Evolutionary conservation across 2,797 vertebrate species (phyloP).

Genomic region (Melanotaenia pygmaea): DNA sequence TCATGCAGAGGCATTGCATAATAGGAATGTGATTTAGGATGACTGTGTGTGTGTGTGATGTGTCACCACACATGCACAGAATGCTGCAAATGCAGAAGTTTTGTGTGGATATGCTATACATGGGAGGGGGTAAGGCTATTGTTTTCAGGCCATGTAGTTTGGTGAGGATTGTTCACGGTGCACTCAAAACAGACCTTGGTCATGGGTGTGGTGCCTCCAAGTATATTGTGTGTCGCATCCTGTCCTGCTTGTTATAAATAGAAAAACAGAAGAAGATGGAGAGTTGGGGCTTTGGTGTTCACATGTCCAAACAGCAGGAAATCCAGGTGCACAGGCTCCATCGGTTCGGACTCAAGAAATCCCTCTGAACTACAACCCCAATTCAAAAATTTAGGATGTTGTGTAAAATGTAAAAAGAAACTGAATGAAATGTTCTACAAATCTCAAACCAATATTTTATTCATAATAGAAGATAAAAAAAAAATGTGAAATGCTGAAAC

Average conservation of each 20-base stretch:
- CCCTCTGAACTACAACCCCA: not conserved
- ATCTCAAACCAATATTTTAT: too few relatives aligned
- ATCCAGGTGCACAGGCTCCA: not conserved
- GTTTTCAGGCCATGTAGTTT: slow-evolving; percentile 46
- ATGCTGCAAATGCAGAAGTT: not conserved
- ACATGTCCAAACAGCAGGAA: slow-evolving; percentile 36
- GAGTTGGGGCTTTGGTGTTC: not conserved
- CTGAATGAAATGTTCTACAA: too few relatives aligned
- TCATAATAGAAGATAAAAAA: too few relatives aligned
- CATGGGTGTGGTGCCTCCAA: slow-evolving; percentile 85
- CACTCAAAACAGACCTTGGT: slow-evolving; percentile 50
- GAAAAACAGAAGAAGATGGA: slow-evolving; percentile 50
- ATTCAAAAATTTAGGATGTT: too few relatives aligned
- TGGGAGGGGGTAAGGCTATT: slow-evolving; percentile 52
- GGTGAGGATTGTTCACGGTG: slow-evolving; percentile 57
- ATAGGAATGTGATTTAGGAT: not conserved
- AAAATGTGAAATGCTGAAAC: too few relatives aligned
- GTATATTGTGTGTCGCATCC: slow-evolving; percentile 89
- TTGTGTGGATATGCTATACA: slow-evolving; percentile 6
- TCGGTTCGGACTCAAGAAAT: not conserved
- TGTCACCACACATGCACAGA: not conserved
- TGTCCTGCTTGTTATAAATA: slow-evolving; percentile 88
- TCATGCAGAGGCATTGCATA: not conserved
- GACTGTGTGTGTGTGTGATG: not conserved
- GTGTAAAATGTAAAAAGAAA: too few relatives aligned